Conservation (phyloP, 1,140 invertebrate genomes). For the Capitella teleta region DNA sequence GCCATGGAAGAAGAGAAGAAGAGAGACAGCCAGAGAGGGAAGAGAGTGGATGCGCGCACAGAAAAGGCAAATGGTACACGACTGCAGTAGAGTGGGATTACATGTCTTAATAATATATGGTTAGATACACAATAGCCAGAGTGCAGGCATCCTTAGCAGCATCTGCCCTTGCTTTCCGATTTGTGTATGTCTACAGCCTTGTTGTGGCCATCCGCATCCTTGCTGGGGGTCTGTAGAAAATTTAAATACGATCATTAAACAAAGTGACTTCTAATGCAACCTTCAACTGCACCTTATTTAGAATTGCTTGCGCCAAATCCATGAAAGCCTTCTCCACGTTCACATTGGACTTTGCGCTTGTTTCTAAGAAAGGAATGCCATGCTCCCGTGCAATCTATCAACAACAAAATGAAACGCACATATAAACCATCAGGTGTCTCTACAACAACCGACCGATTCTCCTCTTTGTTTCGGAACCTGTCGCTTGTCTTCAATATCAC, state of each 20-base stretch:
- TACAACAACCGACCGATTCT: slow-evolving; percentile 43
- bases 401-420: not conserved
- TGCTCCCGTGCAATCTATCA: slow-evolving; percentile 87
- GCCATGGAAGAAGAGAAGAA: too few relatives aligned
- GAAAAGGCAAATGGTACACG: too few relatives aligned
- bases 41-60: too few relatives aligned
- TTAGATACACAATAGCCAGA: too few relatives aligned
- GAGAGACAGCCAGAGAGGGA: too few relatives aligned
- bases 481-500: slow-evolving; percentile 96
- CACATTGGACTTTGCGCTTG: slow-evolving; percentile 94
- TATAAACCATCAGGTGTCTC: not conserved
- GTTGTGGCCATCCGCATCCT: slow-evolving; percentile 6
- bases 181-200: slow-evolving; percentile 9
- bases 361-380: slow-evolving; percentile 96
- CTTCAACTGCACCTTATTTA: slow-evolving; percentile 55
- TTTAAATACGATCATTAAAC: not conserved
- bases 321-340: slow-evolving; percentile 97
- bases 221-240: slow-evolving; percentile 12
- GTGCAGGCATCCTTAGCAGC: too few relatives aligned
- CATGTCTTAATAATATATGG: too few relatives aligned
- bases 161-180: slow-evolving; percentile 6
- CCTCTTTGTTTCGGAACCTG: slow-evolving; percentile 70
- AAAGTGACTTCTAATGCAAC: not conserved
- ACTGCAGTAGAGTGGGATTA: too few relatives aligned
- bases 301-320: slow-evolving; percentile 89